Base-by-base conservation (phyloP, 30 jellyfish, hydroid and myxozoan species). In the Phacellophora camtschatica region DNA sequence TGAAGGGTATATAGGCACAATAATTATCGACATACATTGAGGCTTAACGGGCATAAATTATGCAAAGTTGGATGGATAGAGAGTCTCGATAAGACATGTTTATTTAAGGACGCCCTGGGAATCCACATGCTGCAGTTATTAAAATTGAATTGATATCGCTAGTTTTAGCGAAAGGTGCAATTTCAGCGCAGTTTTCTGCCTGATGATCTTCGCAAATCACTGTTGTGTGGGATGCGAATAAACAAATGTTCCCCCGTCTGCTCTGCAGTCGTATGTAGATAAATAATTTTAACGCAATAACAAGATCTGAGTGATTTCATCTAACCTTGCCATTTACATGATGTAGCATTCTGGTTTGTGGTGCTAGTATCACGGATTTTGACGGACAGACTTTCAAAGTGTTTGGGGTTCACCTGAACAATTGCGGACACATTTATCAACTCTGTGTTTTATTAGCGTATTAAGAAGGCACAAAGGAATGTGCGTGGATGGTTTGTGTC, bases 401-500 rank as follows among this genome's bases (percentile, higher is more conserved):
- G 30, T 53, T 72, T 10, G 66, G 39, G 86, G 86, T 39, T 51
- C 23, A 15, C 45, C 49, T 23, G 67, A 48, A 72, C 74, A 72
- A 72, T 72, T 72, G 86, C 61, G 86, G 86, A 72, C 6, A 12
- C 54, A 28, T 53, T 72, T 67, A 24, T 19, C 23, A 10, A 56
- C 28, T 63, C 63, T 37, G 36, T 65, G 43, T 12, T 24, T 62
- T 48, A 34, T 18, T 50, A 34, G 59, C 63, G 56, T 50, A 71
- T 43, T 71, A 71, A 5, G 11, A 41, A 24, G 81, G 46, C 28
- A 30, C 30, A 12, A n/a, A 71, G 86, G 88, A 49, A 75, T 75
- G 88, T 75, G 88, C 29, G 77, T 75, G 34, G 79, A 75, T 22
- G 88, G 88, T 10, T 25, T 75, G 28, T 75, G 88, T 43, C 53